Evolutionary conservation across 2,113 vertebrate genomes (phyloP), one percentile per base, ranked within the genome.

Genomic region (Heterochromis multidens): DNA sequence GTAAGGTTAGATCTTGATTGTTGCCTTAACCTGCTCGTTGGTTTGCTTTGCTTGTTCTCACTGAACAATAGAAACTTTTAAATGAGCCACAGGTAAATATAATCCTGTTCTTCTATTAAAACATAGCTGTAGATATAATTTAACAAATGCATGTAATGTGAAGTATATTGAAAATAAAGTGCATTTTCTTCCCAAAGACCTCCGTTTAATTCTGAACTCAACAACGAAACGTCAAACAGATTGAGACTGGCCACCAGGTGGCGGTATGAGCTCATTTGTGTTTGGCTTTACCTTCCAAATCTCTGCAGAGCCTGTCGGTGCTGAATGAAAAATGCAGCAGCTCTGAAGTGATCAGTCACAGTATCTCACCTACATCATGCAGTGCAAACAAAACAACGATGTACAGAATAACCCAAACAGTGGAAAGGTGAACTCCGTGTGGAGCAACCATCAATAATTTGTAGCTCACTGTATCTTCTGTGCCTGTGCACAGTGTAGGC

Each of bases 171-270:
- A 46, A 46, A 46, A 46, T 46, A 13, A 16, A 46, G 43, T 83
- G 4, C 25, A 4, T 23, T 3, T 2, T 13, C 17, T 31, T 31
- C 31, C 31, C 31, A 5, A 31, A 31, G 31, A 31, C n/a, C n/a
- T 23, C 33, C 61, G n/a, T 35, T 35, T 35, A 63, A 37, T 63
- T 37, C n/a, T 33, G 37, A 23, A 63, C 61, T 63, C 33, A 65
- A 8, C 37, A 33, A 65, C 4, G 35, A 65, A 65, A 40, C 37
- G 13, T 67, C n/a, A 67, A 67, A 25, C 63, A 67, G 65, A 70
- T 49, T 25, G 16, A 52, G 43, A 31, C 43, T 12, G 21, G 2
- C 86, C 94, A 84, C 60, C 57, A 86, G 94, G 79, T 79, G 88
- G 7, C 89, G 77, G 74, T 49, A 57, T 29, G 49, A 21, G 56